Evolutionary conservation across 1,140 invertebrate genomes (phyloP).

Genomic region (Drosophila bipectinata): DNA sequence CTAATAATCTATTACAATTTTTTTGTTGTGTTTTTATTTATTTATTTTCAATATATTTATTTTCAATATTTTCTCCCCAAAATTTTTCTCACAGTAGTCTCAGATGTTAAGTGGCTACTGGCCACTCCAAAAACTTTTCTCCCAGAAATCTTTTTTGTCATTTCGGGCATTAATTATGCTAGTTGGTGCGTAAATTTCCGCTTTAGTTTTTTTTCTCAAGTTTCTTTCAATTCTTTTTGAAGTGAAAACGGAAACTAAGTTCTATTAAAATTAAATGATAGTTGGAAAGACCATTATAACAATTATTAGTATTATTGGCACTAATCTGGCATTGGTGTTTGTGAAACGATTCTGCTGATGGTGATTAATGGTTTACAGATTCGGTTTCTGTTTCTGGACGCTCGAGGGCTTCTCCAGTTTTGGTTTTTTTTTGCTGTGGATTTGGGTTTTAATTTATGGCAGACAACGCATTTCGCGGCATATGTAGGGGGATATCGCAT

Average conservation of each 20-base stretch:
- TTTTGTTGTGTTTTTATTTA: no score
- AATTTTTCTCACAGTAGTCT: constrained; percentile 2
- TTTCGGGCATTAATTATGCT: constrained; percentile 61
- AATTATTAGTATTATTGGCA: constrained; percentile 61
- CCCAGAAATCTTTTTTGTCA: constrained; percentile 23
- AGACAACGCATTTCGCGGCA: constrained; percentile 50
- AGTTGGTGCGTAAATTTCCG: constrained; percentile 59
- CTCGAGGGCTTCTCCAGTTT: constrained; percentile 29
- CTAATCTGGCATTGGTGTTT: constrained; percentile 59
- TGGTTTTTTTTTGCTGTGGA: constrained; percentile 23
- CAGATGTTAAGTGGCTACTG: not conserved
- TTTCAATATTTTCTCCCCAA: not conserved
- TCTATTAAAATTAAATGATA: constrained; percentile 30
- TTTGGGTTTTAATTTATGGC: constrained; percentile 67
- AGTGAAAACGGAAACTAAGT: constrained; percentile 13
- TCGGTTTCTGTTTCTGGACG: constrained; percentile 11
- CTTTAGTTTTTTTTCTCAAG: constrained; percentile 2
- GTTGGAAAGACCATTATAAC: constrained; percentile 46
- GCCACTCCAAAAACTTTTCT: not conserved
- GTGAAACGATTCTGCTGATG: constrained; percentile 63
- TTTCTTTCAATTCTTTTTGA: not conserved
- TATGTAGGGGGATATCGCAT: constrained; percentile 28
- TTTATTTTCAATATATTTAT: no score
- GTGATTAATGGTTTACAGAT: constrained; percentile 64
- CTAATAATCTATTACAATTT: not conserved